phyloP scores from a whole-genome alignment of 2,888 invertebrate genomes.

The Eumacrocentrus americanus region DNA sequence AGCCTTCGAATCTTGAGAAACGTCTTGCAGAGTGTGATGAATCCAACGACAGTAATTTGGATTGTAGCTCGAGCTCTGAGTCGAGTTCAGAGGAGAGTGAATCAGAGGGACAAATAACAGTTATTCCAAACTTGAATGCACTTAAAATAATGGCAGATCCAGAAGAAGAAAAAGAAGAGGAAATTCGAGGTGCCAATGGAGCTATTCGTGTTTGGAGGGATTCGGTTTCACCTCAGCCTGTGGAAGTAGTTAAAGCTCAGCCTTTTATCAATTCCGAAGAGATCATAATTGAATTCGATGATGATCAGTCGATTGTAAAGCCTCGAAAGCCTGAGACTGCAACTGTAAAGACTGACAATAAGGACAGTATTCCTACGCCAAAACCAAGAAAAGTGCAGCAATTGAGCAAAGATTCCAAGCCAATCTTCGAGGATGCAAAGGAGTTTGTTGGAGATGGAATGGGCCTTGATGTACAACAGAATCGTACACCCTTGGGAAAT shows the following conservation, averaged over 20 bases:
- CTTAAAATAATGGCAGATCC: slow-evolving; percentile 8
- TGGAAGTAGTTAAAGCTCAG: slow-evolving; percentile 11
- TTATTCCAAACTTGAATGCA: slow-evolving; percentile 34
- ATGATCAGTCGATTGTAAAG: slow-evolving; percentile 32
- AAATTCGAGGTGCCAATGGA: slow-evolving; percentile 17
- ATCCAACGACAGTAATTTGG: slow-evolving; percentile 13
- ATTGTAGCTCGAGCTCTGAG: slow-evolving; percentile 16
- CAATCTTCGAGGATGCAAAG: slow-evolving; percentile 38
- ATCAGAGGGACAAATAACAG: slow-evolving; percentile 35
- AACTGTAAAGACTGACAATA: slow-evolving; percentile 24
- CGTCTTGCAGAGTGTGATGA: slow-evolving; percentile 23
- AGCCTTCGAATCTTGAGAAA: slow-evolving; percentile 24
- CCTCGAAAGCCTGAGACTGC: slow-evolving; percentile 18
- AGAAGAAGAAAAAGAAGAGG: slow-evolving; percentile 14
- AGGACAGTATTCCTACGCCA: slow-evolving; percentile 10
- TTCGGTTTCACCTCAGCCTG: slow-evolving; percentile 34
- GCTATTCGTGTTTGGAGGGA: slow-evolving; percentile 52
- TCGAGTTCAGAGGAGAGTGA: slow-evolving; percentile 30
- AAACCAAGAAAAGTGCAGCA: slow-evolving; percentile 32
- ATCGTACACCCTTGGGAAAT: slow-evolving; percentile 53
- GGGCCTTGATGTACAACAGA: slow-evolving; percentile 40
- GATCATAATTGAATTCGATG: slow-evolving; percentile 49
- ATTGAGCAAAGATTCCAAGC: slow-evolving; percentile 34
- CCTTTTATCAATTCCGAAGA: slow-evolving; percentile 33
- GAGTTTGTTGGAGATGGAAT: slow-evolving; percentile 35